phyloP scores from a whole-genome alignment of 1,140 invertebrate species.

The Heliconius hermathena region DNA sequence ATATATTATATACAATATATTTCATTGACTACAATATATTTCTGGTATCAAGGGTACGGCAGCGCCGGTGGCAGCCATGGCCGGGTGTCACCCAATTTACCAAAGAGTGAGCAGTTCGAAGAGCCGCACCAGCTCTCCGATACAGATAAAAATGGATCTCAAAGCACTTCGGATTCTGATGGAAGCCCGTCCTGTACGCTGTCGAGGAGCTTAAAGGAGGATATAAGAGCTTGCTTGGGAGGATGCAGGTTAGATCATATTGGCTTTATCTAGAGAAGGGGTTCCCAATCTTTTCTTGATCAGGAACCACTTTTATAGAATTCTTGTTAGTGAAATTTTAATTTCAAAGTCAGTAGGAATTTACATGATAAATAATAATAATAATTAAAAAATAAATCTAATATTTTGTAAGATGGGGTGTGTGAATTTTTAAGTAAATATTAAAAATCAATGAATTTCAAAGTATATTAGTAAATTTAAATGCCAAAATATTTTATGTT shows the following conservation, averaged over 20 bases:
- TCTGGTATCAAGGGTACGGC: constrained; percentile 58
- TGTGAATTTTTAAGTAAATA: too few relatives aligned
- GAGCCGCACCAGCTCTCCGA: constrained; percentile 48
- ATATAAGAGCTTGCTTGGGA: constrained; percentile 68
- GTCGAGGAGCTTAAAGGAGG: constrained; percentile 69
- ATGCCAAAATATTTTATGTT: too few relatives aligned
- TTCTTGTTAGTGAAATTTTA: too few relatives aligned
- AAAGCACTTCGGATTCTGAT: constrained; percentile 62
- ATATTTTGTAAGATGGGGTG: too few relatives aligned
- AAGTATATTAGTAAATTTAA: too few relatives aligned
- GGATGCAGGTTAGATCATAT: constrained; percentile 54
- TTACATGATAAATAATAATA: too few relatives aligned
- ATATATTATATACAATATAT: too few relatives aligned
- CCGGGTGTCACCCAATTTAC: constrained; percentile 69
- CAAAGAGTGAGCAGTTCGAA: constrained; percentile 68
- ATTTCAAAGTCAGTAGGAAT: too few relatives aligned
- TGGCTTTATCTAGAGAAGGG: background rate
- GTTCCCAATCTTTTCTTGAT: too few relatives aligned
- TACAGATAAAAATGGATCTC: constrained; percentile 64
- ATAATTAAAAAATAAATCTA: too few relatives aligned
- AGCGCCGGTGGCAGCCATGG: constrained; percentile 71
- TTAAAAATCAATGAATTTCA: too few relatives aligned
- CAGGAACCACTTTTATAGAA: too few relatives aligned
- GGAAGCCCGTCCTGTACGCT: constrained; percentile 64
- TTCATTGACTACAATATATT: background rate